Evolutionary conservation across 2,888 invertebrate genomes (phyloP).

Genomic region (Euzetes globulus): DNA sequence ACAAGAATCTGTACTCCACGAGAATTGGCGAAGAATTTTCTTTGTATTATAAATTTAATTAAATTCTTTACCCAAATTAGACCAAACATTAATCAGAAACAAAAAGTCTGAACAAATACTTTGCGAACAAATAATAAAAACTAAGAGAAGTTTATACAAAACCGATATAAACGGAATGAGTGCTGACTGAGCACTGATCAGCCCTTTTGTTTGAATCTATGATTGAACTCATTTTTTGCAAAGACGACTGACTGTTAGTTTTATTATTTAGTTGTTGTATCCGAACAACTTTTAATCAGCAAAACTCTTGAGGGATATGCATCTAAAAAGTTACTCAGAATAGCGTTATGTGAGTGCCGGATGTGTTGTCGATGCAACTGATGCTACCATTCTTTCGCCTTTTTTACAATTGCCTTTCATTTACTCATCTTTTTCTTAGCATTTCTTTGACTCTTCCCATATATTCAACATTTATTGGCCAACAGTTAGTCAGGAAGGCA

Average conservation of each 20-base stretch:
- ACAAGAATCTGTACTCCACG: no score
- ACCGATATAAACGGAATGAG: no score
- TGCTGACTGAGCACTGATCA: not conserved
- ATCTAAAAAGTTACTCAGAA: conserved; percentile 19
- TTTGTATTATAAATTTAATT: no score
- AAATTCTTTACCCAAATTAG: no score
- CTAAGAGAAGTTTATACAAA: not conserved
- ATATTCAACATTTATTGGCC: not conserved
- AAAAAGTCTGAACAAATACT: not conserved
- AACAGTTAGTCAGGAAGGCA: conserved; percentile 4
- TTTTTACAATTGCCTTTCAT: not conserved
- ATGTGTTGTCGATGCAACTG: not conserved
- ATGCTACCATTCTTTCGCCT: not conserved
- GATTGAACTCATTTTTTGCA: not conserved
- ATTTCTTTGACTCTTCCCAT: not conserved
- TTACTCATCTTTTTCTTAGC: not conserved
- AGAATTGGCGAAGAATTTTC: no score
- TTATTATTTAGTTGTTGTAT: not conserved
- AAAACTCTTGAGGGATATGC: conserved; percentile 22
- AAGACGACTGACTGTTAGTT: not conserved
- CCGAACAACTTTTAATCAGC: conserved; percentile 14
- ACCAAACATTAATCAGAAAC: no score
- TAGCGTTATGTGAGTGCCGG: not conserved
- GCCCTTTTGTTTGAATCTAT: conserved; percentile 19
- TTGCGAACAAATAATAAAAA: not conserved